Evolutionary conservation across 2,797 vertebrate genomes (phyloP), one percentile per base, ranked within the genome.

Genomic region (Neosilurus mollespiculum): DNA sequence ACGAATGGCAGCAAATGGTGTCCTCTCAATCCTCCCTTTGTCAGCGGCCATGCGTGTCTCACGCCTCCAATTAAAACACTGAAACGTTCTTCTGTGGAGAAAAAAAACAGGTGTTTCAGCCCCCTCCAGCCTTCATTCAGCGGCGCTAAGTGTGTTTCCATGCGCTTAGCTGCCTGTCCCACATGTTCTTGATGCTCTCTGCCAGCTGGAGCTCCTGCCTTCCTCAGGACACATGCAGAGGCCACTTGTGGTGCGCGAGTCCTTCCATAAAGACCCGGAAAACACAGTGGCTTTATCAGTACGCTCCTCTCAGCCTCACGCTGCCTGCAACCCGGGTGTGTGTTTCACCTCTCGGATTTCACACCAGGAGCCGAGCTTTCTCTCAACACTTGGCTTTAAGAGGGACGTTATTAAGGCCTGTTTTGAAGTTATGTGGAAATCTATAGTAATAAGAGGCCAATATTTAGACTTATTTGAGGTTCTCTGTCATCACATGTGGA

Each of bases 51-150:
- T 84, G 78, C 53, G 56, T 71, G 78, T 85, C 88, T 87, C 81
- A 83, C 72, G 88, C 88, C 84, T 88, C 81, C 82, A 83, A 82
- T 88, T 87, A 87, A 86, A 84, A 83, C 75, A 56, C 84, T 86
- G 84, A 88, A 89, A 73, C 79, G n/a, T 86, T 86, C 83, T 83
- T 85, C 88, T 89, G 88, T 89, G 81, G 86, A 87, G 81, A 71
- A 84, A 87, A 89, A 78, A 87, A 89, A 89, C 88, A 89, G 88
- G 88, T 89, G 88, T 82, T 81, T 81, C 37, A 20, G 34, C 66
- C 72, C 82, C 75, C 78, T 61, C 77, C 54, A 69, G 67, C 79
- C 84, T 81, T 76, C 81, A 76, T 84, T 76, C 81, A 76, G 37
- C 84, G 80, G 78, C 59, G 16, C 37, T 84, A 77, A 89, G 80